Percentiles rank a stretch among this genome's conserved stretches.
These are phyloP conservation scores for Indicator indicator DNA, from an alignment of 2,113 vertebrate species.

Conservation along the genomic window DNA sequence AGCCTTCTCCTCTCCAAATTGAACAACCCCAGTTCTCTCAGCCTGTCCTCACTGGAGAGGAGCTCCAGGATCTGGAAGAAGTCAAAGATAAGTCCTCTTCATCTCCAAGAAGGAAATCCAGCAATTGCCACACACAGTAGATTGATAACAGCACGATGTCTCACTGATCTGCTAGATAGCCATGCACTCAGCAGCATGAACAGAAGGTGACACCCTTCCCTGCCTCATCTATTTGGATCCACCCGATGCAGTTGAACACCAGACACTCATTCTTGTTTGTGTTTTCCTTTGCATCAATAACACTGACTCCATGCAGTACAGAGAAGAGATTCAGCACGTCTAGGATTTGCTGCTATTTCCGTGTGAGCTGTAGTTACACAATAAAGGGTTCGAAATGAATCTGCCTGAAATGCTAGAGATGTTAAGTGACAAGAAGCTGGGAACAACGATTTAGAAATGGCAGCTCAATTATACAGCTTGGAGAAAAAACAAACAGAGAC, in stretches of 20 bases:
- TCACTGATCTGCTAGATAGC: background rate
- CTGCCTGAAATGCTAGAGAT: conserved; percentile 35
- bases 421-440: conserved; percentile 42
- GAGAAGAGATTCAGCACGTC: background rate
- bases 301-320: background rate
- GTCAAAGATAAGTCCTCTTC: background rate
- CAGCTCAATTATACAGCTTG: conserved; percentile 39
- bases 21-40: no score
- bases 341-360: conserved; percentile 25
- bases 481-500: conserved; percentile 37
- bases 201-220: background rate
- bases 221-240: background rate
- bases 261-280: background rate
- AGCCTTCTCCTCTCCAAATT: no score
- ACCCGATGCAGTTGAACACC: background rate
- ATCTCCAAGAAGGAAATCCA: background rate
- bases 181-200: background rate
- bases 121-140: background rate
- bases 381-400: conserved; percentile 24
- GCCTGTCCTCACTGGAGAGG: no score
- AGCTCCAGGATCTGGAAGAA: background rate
- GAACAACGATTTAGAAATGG: conserved; percentile 44
- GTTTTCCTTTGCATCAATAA: background rate
- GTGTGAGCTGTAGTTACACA: conserved; percentile 25
- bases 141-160: background rate